phyloP scores from a whole-genome alignment of 2,797 vertebrate genomes.

The Bryconaethiops microstoma region DNA sequence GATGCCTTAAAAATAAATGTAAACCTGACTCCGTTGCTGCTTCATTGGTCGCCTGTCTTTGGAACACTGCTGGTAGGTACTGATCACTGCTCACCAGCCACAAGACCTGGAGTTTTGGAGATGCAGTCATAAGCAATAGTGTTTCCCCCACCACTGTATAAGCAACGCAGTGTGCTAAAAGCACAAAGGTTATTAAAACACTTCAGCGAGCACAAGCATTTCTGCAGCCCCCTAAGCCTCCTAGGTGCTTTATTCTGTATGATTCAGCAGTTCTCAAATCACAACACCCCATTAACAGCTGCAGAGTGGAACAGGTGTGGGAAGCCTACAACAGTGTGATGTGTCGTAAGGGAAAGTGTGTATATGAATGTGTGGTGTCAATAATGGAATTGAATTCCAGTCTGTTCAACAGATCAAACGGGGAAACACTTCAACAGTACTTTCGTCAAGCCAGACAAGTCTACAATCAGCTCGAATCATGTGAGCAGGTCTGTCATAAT shows the following conservation, averaged over 20 bases:
- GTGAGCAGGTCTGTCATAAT: not conserved
- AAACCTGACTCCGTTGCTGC: no score
- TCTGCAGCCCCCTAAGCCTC: not conserved
- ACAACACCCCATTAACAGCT: slow-evolving; percentile 10
- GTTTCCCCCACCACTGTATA: not conserved
- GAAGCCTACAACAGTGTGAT: not conserved
- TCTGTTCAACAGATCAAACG: not conserved
- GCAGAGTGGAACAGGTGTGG: not conserved
- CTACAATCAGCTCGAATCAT: not conserved
- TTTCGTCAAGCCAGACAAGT: not conserved
- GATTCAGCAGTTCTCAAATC: slow-evolving; percentile 18
- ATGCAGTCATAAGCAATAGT: not conserved
- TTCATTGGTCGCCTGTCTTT: no score
- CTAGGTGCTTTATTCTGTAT: not conserved
- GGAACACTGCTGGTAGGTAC: no score
- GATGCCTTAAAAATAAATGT: no score
- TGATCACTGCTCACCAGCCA: no score
- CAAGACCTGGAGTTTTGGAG: no score
- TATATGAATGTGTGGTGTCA: not conserved
- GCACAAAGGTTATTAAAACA: not conserved
- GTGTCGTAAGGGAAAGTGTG: no score
- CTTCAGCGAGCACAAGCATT: not conserved
- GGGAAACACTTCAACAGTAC: not conserved
- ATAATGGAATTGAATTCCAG: not conserved
- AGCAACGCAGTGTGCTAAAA: not conserved